Base-by-base conservation (phyloP, 2,888 invertebrate genomes). In the Tipula helvola region DNA sequence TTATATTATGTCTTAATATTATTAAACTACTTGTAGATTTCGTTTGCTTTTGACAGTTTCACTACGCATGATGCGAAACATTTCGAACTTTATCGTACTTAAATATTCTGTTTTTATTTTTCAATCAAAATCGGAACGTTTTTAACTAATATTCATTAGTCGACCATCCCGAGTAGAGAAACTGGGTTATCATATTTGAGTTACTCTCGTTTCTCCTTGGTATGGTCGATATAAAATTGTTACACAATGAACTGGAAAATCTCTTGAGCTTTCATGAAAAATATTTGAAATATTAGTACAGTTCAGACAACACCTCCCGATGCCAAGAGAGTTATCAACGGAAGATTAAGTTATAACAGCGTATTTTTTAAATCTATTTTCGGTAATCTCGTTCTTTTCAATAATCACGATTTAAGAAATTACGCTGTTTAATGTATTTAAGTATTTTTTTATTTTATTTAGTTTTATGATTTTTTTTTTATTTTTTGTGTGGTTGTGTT, bases 401-500 rank as follows among this genome's bases (percentile, higher is more conserved):
- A n/a, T 13, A n/a, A 52, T 52, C 3, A 52, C 5, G 71, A 5
- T 16, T 71, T 71, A 71, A 18, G 4, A 71, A 52, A 52, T 1
- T 52, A 52, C 52, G 16, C 71, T 71, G 5, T 71, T 28, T 18
- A 71, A 52, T 52, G 16, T 28, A 71, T 28, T 28, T 71, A 71
- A 28, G 71, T 18, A 28, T 28, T 28, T 28, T 28, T 71, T 52
- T 4, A 52, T 1, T 52, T 71, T 71, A 71, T 10, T 71, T 71
- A 71, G 71, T 71, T 71, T 71, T 71, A 71, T 71, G 71, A 71
- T 57, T 86, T 57, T 57, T 86, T 57, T 28, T 28, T 28, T 28
- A 28, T 44, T 87, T 87, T 39, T 85, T 44, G 86, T 87, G 83
- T 87, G 90, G 89, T 89, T 89, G 89, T 90, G 90, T 90, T 90